A percentile compares a stretch with the other conserved stretches of the same genome.
These are phyloP conservation scores for Polyommatus icarus DNA, from an alignment of 2,888 invertebrate species.

Conservation along the genomic window DNA sequence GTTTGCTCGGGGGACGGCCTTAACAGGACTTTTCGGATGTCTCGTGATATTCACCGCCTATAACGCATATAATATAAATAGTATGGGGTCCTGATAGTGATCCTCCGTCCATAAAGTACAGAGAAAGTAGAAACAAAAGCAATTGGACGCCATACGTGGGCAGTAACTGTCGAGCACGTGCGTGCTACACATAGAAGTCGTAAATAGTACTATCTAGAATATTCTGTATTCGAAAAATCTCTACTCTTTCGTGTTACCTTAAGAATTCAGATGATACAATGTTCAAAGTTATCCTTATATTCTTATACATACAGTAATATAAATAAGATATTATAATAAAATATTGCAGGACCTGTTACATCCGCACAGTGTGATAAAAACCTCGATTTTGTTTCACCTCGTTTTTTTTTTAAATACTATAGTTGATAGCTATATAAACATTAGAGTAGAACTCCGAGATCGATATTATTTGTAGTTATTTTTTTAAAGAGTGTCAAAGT, in stretches of 20 bases:
- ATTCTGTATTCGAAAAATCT: neutral
- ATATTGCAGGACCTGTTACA: too few species aligned
- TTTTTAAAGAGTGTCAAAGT: too few species aligned
- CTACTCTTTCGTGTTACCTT: neutral
- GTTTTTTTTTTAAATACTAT: too few species aligned
- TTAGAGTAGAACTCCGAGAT: too few species aligned
- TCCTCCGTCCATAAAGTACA: constrained; percentile 56
- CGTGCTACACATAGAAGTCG: constrained; percentile 55
- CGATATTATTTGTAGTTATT: too few species aligned
- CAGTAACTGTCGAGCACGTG: constrained; percentile 53
- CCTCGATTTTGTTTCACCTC: too few species aligned
- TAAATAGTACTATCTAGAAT: constrained; percentile 31
- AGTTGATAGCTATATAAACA: too few species aligned
- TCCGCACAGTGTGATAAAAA: too few species aligned
- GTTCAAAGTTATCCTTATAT: neutral
- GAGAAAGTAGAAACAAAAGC: constrained; percentile 58
- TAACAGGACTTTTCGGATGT: too few species aligned
- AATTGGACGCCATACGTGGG: constrained; percentile 71
- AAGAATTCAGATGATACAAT: neutral
- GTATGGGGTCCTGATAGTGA: neutral
- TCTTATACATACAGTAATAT: too few species aligned
- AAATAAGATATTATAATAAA: too few species aligned
- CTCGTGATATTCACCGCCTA: neutral
- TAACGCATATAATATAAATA: neutral
- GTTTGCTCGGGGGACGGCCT: too few species aligned